Evolutionary conservation across 2,797 vertebrate genomes (phyloP).

Genomic region (Apogon talboti): DNA sequence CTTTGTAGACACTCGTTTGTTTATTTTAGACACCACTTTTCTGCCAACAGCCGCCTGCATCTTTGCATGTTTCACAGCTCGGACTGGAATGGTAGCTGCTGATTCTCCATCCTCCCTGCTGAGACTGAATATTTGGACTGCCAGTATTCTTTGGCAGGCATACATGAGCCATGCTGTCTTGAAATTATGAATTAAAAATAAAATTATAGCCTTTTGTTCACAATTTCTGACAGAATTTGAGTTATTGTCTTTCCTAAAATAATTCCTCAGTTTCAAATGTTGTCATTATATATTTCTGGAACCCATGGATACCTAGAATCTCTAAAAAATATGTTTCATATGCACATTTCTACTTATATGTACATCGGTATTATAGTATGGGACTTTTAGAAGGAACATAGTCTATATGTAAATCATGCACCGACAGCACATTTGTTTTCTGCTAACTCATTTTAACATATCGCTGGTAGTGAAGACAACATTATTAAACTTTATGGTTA

Average conservation of each 20-base stretch:
- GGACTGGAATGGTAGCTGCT: constrained; percentile 20
- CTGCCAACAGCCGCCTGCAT: constrained; percentile 30
- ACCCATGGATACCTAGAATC: no score
- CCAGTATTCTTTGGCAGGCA: constrained; percentile 37
- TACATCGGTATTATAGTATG: no score
- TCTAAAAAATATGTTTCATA: no score
- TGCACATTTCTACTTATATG: no score
- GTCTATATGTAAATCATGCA: no score
- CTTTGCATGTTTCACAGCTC: constrained; percentile 48
- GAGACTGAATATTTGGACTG: constrained; percentile 20
- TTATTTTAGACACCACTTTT: constrained; percentile 16
- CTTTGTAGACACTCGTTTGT: constrained; percentile 7
- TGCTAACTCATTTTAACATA: no score
- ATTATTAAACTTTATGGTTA: no score
- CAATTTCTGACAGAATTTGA: not conserved
- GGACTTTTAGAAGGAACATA: no score
- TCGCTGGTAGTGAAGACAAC: no score
- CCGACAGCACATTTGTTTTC: no score
- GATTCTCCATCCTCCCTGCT: not conserved
- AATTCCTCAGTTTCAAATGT: no score
- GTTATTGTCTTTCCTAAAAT: not conserved
- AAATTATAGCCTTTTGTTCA: not conserved
- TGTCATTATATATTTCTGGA: no score
- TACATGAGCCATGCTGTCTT: not conserved
- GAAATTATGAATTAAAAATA: constrained; percentile 11